Evolutionary conservation across 2,113 vertebrate species (phyloP).

Genomic region (Boleophthalmus pectinirostris): DNA sequence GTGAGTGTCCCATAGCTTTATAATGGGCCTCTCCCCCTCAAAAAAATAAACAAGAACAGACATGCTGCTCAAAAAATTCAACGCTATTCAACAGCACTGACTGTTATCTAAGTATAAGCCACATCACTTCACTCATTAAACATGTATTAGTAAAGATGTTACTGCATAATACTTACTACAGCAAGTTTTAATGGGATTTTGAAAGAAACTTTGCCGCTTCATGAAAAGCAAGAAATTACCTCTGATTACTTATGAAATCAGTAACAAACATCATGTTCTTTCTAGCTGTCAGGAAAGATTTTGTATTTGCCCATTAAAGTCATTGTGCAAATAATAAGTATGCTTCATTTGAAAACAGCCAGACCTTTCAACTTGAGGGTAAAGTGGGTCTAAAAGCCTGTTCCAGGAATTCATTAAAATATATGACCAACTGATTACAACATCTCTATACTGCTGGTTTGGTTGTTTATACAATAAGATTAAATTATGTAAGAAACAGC

Average conservation of each 20-base stretch:
- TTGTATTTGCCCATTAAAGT: background rate
- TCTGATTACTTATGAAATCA: background rate
- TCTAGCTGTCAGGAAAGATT: background rate
- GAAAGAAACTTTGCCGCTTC: background rate
- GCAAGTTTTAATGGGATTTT: background rate
- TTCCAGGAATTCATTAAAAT: too few relatives aligned
- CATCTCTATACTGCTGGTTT: too few relatives aligned
- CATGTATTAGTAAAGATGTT: background rate
- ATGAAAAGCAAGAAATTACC: background rate
- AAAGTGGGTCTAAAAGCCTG: too few relatives aligned
- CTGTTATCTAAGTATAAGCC: background rate
- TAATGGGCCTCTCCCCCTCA: slow-evolving; percentile 58
- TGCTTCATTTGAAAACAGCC: too few relatives aligned
- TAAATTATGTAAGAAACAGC: too few relatives aligned
- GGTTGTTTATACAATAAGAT: too few relatives aligned
- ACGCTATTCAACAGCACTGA: slow-evolving; percentile 12
- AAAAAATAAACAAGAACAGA: slow-evolving; percentile 37
- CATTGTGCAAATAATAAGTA: too few relatives aligned
- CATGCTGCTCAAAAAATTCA: slow-evolving; percentile 45
- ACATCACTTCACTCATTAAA: background rate
- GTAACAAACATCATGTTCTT: background rate
- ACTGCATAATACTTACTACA: too few relatives aligned
- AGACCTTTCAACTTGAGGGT: too few relatives aligned
- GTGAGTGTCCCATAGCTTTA: slow-evolving; percentile 34
- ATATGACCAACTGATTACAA: too few relatives aligned